Evolutionary conservation across 2,888 invertebrate genomes (phyloP), one percentile per base, ranked within the genome.

Genomic region (Chloroclystis v-ata): DNA sequence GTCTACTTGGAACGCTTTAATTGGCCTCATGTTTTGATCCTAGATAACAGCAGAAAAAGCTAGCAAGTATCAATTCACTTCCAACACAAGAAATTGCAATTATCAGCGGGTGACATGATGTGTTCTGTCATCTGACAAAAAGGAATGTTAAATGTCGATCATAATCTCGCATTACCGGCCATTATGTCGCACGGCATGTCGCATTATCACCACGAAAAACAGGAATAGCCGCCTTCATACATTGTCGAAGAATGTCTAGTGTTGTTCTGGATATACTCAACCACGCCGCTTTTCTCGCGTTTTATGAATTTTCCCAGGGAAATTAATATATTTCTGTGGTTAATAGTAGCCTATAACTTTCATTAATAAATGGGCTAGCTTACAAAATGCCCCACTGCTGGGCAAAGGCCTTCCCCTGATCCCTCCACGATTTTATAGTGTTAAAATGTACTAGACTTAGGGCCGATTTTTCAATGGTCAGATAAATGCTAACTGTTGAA

Each of bases 121-220:
- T 49, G 61, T 29, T 12, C 44, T 42, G 41, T 44, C 49, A 45
- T 45, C 37, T 49, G 49, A 33, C 42, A 43, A 9, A 11, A 29
- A 32, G 29, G 50, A 57, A 57, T 57, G 41, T 41, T 47, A 47
- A 47, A 43, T 35, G 48, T 52, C 46, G 51, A 57, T 58, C 35
- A 32, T 44, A 47, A 61, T 49, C 44, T 43, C 37, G 40, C 45
- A 49, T 39, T 52, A 49, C 32, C 25, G 28, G 52, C 46, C 45
- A 45, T 49, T 51, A 73, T 69, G 74, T 70, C 55, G 53, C 56
- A 66, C 65, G 61, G 61, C 73, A 76, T 74, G 65, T 59, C 37
- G 63, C 71, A 75, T 75, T 76, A 72, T 78, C 73, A 70, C 70
- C 70, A 70, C 67, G 70, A 71, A 74, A 75, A 75, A 76, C 70